Conservation (phyloP, 2,888 invertebrate species). For the Noctua janthe region DNA sequence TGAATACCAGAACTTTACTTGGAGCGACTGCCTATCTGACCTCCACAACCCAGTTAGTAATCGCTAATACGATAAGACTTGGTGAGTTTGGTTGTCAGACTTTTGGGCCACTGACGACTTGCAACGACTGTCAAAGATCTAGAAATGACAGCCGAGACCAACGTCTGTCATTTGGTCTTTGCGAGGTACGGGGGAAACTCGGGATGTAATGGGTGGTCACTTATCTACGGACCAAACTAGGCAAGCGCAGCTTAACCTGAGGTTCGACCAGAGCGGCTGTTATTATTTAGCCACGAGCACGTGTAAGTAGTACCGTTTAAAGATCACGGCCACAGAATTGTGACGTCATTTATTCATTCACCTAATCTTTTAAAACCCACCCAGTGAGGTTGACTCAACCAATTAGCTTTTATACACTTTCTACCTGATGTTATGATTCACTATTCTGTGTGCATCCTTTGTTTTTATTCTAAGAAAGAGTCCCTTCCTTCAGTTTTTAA, state of each 20-base stretch:
- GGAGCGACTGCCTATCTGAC: neutral
- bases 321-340: neutral
- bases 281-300: neutral
- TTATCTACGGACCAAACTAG: neutral
- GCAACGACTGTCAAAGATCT: neutral
- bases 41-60: neutral
- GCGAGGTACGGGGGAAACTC: neutral
- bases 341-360: neutral
- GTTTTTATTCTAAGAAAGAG: constrained; percentile 34
- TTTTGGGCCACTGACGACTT: neutral
- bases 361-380: constrained; percentile 11
- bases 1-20: neutral
- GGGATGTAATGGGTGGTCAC: neutral
- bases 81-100: neutral
- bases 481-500: neutral
- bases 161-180: neutral
- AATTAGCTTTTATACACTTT: constrained; percentile 45
- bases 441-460: neutral
- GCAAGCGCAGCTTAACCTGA: neutral
- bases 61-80: neutral
- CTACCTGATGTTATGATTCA: constrained; percentile 64
- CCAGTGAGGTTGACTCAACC: constrained; percentile 49
- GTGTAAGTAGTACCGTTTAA: neutral
- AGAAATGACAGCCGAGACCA: neutral
- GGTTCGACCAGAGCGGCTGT: neutral